These are phyloP conservation scores for Andrena hattorfiana DNA, from an alignment of 2,888 invertebrate species.

Conservation along the genomic window DNA sequence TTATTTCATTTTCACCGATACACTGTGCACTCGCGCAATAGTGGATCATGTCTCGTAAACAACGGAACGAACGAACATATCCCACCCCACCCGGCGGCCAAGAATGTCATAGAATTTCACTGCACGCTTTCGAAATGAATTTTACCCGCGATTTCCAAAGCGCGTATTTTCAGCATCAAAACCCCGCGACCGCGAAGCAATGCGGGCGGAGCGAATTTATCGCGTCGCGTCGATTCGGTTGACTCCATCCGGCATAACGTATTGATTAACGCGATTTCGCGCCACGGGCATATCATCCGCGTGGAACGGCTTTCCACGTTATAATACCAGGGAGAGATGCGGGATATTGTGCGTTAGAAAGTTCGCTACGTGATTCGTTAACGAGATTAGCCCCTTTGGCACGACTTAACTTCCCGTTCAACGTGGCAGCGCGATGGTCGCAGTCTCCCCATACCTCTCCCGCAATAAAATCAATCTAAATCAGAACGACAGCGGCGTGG, in stretches of 20 bases:
- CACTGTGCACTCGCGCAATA: neutral
- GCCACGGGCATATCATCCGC: neutral
- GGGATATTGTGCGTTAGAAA: constrained; percentile 44
- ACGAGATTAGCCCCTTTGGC: constrained; percentile 46
- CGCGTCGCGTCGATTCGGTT: constrained; percentile 15
- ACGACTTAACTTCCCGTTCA: constrained; percentile 41
- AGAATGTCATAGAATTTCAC: neutral
- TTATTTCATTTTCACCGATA: too few relatives aligned
- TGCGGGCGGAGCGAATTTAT: constrained; percentile 17
- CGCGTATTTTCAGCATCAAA: constrained; percentile 8
- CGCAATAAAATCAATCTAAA: constrained; percentile 60
- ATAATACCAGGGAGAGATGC: constrained; percentile 30
- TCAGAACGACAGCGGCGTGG: constrained; percentile 1
- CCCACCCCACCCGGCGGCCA: neutral
- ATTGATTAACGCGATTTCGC: constrained; percentile 25
- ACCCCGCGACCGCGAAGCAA: constrained; percentile 1
- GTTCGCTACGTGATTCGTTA: constrained; percentile 67
- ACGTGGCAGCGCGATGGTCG: constrained; percentile 8
- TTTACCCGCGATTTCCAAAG: constrained; percentile 2
- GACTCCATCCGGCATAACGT: constrained; percentile 19
- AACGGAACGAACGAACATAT: too few relatives aligned
- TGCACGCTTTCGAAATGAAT: neutral
- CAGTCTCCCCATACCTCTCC: neutral
- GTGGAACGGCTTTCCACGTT: neutral
- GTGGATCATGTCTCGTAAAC: neutral